A percentile compares a stretch with the other conserved stretches of the same genome.
These are phyloP conservation scores for Felis chaus DNA, from an alignment of 2,113 vertebrate species.

Conservation along the genomic window DNA sequence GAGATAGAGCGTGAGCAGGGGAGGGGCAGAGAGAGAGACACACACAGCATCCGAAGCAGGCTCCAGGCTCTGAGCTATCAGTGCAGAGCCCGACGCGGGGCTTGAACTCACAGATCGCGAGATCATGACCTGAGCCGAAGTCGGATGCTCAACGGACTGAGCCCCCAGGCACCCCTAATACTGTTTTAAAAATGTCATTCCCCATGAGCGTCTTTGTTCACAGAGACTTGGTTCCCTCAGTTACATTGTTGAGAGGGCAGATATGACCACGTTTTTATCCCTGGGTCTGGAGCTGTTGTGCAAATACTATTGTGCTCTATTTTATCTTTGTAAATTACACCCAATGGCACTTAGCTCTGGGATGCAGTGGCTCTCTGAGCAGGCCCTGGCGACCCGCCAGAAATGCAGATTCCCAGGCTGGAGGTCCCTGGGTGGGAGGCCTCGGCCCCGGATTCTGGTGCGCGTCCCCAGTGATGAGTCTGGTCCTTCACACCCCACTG, in stretches of 20 bases:
- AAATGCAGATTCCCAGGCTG: neutral
- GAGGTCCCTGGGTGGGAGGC: neutral
- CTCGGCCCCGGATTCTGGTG: accelerated
- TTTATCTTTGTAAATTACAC: neutral
- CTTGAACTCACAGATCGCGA: no score
- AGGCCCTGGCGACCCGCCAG: neutral
- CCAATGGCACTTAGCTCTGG: neutral
- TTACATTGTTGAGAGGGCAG: neutral
- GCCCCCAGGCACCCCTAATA: no score
- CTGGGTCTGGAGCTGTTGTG: neutral
- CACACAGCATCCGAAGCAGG: no score
- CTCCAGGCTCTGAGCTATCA: no score
- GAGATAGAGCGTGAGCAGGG: no score
- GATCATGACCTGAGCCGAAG: no score
- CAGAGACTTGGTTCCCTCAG: neutral
- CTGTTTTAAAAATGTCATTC: neutral
- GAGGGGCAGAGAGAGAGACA: no score
- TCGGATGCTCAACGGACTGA: no score
- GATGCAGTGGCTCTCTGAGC: neutral
- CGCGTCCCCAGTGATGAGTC: accelerated
- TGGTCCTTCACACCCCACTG: neutral
- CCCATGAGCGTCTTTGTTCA: neutral
- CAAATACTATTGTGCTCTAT: neutral
- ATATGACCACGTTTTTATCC: neutral
- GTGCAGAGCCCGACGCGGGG: no score